Base-by-base conservation (phyloP, 2,888 invertebrate species). In the Heliconius charithonia region DNA sequence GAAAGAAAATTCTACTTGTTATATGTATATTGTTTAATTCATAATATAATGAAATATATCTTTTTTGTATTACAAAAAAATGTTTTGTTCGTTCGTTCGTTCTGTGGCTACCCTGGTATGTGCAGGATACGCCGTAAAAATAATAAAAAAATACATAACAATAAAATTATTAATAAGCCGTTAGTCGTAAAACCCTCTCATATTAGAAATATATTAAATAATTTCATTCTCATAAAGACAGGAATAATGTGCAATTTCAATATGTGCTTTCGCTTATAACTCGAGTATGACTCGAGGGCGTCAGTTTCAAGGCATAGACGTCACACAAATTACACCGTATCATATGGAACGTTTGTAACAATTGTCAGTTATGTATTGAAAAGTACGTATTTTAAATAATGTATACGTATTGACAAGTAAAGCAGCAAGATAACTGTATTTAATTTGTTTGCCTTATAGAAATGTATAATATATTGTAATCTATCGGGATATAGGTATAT, bases 311-410 rank as follows among this genome's bases (percentile, higher is more conserved):
- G 90, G 90, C 89, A 89, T 91, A 92, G 90, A 89, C 92, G 90
- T 91, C 90, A 89, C 88, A 89, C 84, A 93, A 93, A 93, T 94
- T 93, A 90, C 90, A 90, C 91, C 90, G 92, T 93, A 93, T 90
- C 86, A 87, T 87, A 85, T 87, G 85, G 88, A 88, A 89, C 88
- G 90, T 91, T 91, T 92, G 90, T 90, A 90, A 90, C 88, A 87
- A 92, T 90, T 89, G 89, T 89, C 89, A 85, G 86, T 84, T 84
- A 83, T 83, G 84, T 83, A 84, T 84, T 83, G 51, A 82, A 82
- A 81, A 80, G 81, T 82, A 85, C 84, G 84, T 85, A 83, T 79
- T 81, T 82, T 82, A 84, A 82, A 82, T 84, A 84, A 82, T 82
- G 77, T 81, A 81, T 81, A 82, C 79, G 72, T 75, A 81, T 74